Evolutionary conservation across 1,140 invertebrate genomes (phyloP).

Genomic region (Brachionus rotundiformis): DNA sequence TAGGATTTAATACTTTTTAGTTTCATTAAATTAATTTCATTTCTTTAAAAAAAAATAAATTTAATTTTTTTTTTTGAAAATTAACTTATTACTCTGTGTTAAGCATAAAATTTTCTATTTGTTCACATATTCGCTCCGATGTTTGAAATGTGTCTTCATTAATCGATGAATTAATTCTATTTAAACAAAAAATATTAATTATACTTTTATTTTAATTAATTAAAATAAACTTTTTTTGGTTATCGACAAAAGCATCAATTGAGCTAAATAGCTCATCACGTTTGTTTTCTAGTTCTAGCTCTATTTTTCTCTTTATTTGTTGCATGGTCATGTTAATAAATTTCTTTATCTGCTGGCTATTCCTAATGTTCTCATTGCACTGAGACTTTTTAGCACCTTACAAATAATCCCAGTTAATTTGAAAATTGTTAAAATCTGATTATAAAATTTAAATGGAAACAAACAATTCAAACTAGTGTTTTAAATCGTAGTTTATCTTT

Average conservation of each 20-base stretch:
- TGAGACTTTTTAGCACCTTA: conserved; percentile 44
- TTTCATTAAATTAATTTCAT: conserved; percentile 42
- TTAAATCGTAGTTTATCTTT: no score
- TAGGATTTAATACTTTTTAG: conserved; percentile 44
- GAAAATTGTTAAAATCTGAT: no score
- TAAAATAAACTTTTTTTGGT: conserved; percentile 16
- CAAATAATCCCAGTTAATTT: no score
- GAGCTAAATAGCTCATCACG: conserved; percentile 42
- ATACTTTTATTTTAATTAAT: not conserved
- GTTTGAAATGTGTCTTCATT: conserved; percentile 49
- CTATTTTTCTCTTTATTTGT: conserved; percentile 44
- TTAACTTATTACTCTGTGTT: conserved; percentile 18
- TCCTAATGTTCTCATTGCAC: conserved; percentile 46
- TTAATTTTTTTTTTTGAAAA: not conserved
- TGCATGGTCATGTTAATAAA: conserved; percentile 52
- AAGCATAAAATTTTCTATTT: conserved; percentile 47
- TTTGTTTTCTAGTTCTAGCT: conserved; percentile 45
- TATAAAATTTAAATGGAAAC: no score
- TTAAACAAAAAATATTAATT: not conserved
- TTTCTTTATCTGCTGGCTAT: conserved; percentile 41
- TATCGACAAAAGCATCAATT: conserved; percentile 38
- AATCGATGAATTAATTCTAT: conserved; percentile 20
- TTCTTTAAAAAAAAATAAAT: conserved; percentile 6
- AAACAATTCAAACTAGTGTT: no score
- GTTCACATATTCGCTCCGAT: conserved; percentile 39